Base-by-base conservation (phyloP, 1,140 invertebrate genomes). In the Bombus superbus region DNA sequence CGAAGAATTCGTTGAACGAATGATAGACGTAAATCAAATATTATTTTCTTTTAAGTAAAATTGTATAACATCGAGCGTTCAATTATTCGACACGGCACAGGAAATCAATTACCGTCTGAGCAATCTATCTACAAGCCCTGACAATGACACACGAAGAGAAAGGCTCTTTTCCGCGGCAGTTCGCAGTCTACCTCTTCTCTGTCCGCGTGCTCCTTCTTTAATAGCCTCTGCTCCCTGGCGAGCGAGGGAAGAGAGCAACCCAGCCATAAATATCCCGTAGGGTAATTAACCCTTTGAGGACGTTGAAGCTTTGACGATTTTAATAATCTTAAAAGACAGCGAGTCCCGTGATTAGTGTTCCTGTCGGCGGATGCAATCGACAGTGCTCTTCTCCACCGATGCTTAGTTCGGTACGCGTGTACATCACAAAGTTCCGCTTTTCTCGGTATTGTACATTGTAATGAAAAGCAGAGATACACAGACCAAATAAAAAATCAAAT, bases 281-380 rank as follows among this genome's bases (percentile, higher is more conserved):
- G 92, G 94, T 94, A 95, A 95, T 95, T 95, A 95, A 94, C 94
- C 94, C 94, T 95, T 95, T 95, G 94, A 94, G 93, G 89, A 95
- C 91, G 92, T 93, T 92, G 92, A 92, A 91, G 94, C 93, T 92
- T 90, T 93, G 92, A 93, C 89, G 93, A 95, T 94, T 95, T 95
- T 95, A 94, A 94, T 94, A 94, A 94, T 95, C 94, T 95, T 95
- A 95, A 95, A 94, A 94, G 94, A 94, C 92, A 93, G 88, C 92
- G 90, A 88, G 87, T 47, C 53, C 57, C 88, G 88, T 94, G 93
- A 94, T 94, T 94, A 94, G 91, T 93, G 92, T 90, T 93, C 93
- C 89, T 91, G 81, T 79, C 81, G 69, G 86, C 80, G 88, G 85
- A 88, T 89, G 86, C 90, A 87, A 90, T 91, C 90, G 91, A 93